Evolutionary conservation across 2,888 invertebrate species (phyloP).

Genomic region (Cryptus viduatorius): DNA sequence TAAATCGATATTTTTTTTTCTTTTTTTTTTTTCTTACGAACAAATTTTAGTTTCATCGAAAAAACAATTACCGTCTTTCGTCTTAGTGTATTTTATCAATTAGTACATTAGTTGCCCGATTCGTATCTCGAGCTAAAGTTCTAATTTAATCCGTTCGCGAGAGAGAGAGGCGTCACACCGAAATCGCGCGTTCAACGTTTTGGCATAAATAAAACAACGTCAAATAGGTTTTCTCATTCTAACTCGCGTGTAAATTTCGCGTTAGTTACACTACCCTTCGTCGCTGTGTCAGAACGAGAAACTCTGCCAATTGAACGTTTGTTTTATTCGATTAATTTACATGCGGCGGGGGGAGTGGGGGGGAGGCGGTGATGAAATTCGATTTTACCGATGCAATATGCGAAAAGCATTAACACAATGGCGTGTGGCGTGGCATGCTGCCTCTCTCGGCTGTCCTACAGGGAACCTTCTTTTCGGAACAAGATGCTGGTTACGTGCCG

Average conservation of each 20-base stretch:
- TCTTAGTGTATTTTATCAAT: conserved; percentile 47
- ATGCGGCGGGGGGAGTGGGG: background rate
- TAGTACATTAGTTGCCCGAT: conserved; percentile 6
- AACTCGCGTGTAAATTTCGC: background rate
- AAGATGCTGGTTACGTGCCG: conserved; percentile 12
- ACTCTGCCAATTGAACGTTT: conserved; percentile 18
- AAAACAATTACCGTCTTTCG: background rate
- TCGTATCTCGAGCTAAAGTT: conserved; percentile 46
- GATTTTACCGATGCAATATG: conserved; percentile 49
- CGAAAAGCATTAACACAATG: conserved; percentile 61
- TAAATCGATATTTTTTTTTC: conserved; percentile 6
- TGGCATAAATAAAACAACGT: conserved; percentile 44
- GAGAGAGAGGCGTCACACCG: conserved; percentile 26
- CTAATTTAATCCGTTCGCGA: conserved; percentile 55
- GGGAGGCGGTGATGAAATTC: conserved; percentile 20
- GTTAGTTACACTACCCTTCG: background rate
- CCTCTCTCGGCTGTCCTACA: conserved; percentile 40
- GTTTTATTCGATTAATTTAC: conserved; percentile 36
- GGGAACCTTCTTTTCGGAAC: conserved; percentile 38
- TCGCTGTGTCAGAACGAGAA: conserved; percentile 20
- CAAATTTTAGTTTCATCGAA: background rate
- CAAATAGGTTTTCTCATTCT: conserved; percentile 21
- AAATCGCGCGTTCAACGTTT: conserved; percentile 42
- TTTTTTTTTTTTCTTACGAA: background rate
- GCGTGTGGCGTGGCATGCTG: conserved; percentile 63